These are phyloP conservation scores for Hormiphora californensis DNA, from an alignment of 37 sponge, comb jelly and placozoan species.

Conservation along the genomic window DNA sequence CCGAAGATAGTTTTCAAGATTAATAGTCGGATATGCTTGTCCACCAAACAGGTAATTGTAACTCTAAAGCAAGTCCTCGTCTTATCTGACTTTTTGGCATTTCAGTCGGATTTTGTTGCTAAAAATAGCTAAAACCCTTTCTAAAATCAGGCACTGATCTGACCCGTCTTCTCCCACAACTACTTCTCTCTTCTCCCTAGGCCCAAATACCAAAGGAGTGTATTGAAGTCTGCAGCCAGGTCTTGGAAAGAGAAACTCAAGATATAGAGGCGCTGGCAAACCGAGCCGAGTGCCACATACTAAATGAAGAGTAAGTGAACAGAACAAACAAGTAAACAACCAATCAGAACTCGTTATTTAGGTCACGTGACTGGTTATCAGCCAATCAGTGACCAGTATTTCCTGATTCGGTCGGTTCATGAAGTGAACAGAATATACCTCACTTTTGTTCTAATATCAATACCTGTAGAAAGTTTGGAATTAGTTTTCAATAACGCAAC, in stretches of 20 bases:
- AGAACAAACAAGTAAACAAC: too few relatives aligned
- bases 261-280: conserved; percentile 82
- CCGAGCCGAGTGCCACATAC: conserved; percentile 82
- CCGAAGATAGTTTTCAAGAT: conserved; percentile 19
- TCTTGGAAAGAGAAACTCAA: conserved; percentile 65
- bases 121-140: background rate
- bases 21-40: background rate
- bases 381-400: too few relatives aligned
- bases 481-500: too few relatives aligned
- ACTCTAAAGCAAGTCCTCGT: too few relatives aligned
- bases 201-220: too few relatives aligned
- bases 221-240: conserved; percentile 69
- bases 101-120: background rate
- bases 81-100: background rate
- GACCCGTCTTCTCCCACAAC: background rate
- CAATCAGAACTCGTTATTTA: too few relatives aligned
- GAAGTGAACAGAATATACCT: too few relatives aligned
- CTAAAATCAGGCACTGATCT: background rate
- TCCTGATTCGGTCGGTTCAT: too few relatives aligned
- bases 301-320: conserved; percentile 75
- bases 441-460: too few relatives aligned
- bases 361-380: too few relatives aligned
- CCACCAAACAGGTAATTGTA: conserved; percentile 27
- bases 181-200: background rate
- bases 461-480: too few relatives aligned